phyloP scores from a whole-genome alignment of 2,888 invertebrate genomes.

The Sthenelais limicola region DNA sequence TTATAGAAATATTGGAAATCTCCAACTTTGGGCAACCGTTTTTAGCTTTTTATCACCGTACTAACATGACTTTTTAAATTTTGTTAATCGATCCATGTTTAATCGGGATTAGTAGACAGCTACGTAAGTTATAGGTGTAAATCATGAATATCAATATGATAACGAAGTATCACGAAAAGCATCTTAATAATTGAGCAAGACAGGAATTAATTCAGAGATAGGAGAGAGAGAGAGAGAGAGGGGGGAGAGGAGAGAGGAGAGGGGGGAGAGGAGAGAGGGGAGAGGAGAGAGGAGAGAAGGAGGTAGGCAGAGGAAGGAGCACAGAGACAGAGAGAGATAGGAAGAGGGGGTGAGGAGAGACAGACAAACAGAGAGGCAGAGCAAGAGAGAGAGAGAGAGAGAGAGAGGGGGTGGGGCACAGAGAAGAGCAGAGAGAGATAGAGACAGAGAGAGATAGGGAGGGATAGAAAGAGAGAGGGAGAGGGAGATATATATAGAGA shows the following conservation, averaged over 20 bases:
- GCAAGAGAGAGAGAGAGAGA: constrained; percentile 30
- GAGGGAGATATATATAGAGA: too few species aligned
- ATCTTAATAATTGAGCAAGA: too few species aligned
- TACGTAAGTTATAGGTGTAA: too few species aligned
- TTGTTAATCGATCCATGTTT: too few species aligned
- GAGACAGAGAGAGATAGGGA: neutral
- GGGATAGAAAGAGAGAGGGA: neutral
- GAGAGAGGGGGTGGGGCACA: constrained; percentile 17
- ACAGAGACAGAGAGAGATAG: neutral
- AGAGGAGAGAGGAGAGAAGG: constrained; percentile 9
- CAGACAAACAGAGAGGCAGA: constrained; percentile 37
- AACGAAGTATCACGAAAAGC: too few species aligned
- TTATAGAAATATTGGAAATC: too few species aligned
- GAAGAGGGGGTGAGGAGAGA: constrained; percentile 21
- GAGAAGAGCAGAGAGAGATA: neutral
- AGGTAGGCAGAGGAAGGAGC: neutral
- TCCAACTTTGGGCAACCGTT: too few species aligned
- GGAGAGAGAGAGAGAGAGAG: constrained; percentile 34
- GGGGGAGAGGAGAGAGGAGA: constrained; percentile 39
- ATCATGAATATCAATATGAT: too few species aligned
- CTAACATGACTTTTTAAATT: too few species aligned
- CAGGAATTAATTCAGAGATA: neutral
- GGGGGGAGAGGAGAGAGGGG: constrained; percentile 35
- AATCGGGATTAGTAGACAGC: too few species aligned
- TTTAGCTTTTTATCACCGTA: too few species aligned